Evolutionary conservation across 1,140 invertebrate genomes (phyloP).

Genomic region (Kradibia gibbosae): DNA sequence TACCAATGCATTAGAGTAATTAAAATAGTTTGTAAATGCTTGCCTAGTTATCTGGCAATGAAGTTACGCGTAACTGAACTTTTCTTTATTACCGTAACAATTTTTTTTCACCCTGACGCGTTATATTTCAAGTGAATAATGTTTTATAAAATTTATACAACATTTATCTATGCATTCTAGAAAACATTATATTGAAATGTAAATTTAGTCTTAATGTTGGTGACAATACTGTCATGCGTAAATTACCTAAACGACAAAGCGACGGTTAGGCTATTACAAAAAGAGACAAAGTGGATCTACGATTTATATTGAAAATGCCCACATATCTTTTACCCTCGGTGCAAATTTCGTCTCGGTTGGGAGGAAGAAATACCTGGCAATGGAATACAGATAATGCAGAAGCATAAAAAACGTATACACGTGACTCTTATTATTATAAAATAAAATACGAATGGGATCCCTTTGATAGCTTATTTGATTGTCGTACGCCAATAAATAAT

Average conservation of each 20-base stretch:
- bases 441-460: neutral
- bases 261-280: neutral
- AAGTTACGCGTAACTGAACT: too few relatives aligned
- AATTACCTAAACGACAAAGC: neutral
- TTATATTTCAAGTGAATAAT: too few relatives aligned
- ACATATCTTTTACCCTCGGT: conserved; percentile 18
- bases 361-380: conserved; percentile 44
- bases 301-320: neutral
- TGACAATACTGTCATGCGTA: neutral
- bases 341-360: conserved; percentile 40
- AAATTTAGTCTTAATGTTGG: neutral
- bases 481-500: conserved; percentile 15
- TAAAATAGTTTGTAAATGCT: too few relatives aligned
- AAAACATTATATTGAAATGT: neutral
- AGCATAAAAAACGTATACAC: neutral
- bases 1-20: too few relatives aligned
- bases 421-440: neutral
- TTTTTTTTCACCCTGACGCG: too few relatives aligned
- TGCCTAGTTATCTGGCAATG: too few relatives aligned
- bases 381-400: conserved; percentile 16
- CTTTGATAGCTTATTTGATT: conserved; percentile 11
- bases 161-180: too few relatives aligned
- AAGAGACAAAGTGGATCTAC: neutral
- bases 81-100: too few relatives aligned
- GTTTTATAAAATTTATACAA: too few relatives aligned